Conservation (phyloP, 2,113 vertebrate genomes). For the Notothenia rossii region DNA sequence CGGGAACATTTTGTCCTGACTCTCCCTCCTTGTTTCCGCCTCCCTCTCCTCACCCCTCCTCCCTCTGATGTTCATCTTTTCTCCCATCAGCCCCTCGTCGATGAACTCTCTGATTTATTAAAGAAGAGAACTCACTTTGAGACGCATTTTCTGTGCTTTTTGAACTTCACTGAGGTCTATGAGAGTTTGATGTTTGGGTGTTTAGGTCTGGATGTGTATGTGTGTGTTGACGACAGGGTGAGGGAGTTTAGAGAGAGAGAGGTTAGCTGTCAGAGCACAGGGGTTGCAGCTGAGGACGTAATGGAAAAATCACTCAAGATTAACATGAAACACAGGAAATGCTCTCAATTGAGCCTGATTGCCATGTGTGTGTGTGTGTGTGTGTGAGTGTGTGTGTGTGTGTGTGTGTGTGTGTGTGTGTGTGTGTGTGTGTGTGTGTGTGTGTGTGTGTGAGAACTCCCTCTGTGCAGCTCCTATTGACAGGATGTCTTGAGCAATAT, state of each 20-base stretch:
- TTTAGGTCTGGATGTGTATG: not conserved
- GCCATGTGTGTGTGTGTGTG: constrained; percentile 60
- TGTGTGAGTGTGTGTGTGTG: constrained; percentile 31
- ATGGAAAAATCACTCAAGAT: constrained; percentile 91
- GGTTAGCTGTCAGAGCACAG: constrained; percentile 64
- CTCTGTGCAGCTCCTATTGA: constrained; percentile 49
- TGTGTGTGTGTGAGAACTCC: constrained; percentile 24
- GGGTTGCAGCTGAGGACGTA: constrained; percentile 82
- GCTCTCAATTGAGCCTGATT: constrained; percentile 89
- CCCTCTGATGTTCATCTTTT: constrained; percentile 17
- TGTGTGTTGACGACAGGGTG: constrained; percentile 31
- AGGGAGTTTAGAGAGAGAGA: constrained; percentile 7
- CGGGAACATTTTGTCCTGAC: constrained; percentile 70
- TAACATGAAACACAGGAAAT: constrained; percentile 92
- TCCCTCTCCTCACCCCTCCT: not conserved
- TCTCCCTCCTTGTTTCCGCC: not conserved
- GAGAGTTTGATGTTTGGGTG: too few relatives aligned
- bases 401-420: constrained; percentile 40
- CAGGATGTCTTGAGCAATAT: constrained; percentile 26
- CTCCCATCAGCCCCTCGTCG: not conserved
- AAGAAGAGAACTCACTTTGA: not conserved
- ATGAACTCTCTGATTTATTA: not conserved
- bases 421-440: constrained; percentile 40
- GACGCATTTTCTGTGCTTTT: not conserved
- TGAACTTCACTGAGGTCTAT: too few relatives aligned